These are phyloP conservation scores for Cyanoliseus patagonus DNA, from an alignment of 2,113 vertebrate genomes.

Conservation along the genomic window DNA sequence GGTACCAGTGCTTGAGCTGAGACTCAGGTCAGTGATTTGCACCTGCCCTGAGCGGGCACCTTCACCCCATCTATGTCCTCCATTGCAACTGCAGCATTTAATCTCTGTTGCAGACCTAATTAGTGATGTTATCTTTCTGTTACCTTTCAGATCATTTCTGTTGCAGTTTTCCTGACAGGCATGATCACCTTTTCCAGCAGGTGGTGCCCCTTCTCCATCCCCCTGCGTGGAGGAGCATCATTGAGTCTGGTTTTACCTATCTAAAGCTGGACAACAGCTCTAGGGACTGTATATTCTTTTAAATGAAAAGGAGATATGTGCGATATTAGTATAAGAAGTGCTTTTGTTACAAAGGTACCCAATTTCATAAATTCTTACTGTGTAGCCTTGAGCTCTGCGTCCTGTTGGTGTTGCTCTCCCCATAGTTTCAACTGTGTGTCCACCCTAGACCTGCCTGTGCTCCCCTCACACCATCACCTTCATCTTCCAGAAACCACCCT, in stretches of 20 bases:
- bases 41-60: neutral
- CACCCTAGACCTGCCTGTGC: neutral
- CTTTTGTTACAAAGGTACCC: neutral
- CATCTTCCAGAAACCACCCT: neutral
- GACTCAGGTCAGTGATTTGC: neutral
- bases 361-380: neutral
- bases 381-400: fast-evolving
- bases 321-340: neutral
- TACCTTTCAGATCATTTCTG: neutral
- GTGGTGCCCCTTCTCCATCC: neutral
- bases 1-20: neutral
- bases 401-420: fast-evolving
- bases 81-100: neutral
- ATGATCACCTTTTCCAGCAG: neutral
- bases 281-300: neutral
- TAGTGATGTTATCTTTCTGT: neutral
- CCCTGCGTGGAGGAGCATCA: neutral
- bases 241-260: neutral
- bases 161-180: neutral
- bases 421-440: neutral
- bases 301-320: neutral
- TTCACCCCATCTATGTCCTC: neutral
- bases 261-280: neutral
- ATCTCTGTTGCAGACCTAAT: neutral
- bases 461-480: fast-evolving